Base-by-base conservation (phyloP, 2,113 vertebrate genomes). In the Pluvianellus socialis region DNA sequence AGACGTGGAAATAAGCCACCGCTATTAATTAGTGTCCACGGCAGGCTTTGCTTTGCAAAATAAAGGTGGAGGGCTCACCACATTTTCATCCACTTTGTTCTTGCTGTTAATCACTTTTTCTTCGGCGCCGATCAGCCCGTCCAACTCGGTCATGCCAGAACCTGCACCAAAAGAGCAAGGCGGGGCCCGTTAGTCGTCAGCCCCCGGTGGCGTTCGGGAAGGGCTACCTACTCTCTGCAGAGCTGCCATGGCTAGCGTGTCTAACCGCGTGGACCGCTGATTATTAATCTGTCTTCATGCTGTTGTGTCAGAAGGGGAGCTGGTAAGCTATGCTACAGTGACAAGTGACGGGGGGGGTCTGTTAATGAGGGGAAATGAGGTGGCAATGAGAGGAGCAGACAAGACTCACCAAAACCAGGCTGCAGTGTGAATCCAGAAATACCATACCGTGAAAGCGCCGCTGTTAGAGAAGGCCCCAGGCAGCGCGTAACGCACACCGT, bases 71-170 rank as follows among this genome's bases (percentile, higher is more conserved):
- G 11, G 42, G 86, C 99, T 99, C 98, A 99, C 99, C 99, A 99
- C 98, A 42, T 99, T 99, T 83, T 99, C 97, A 88, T 98, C 98
- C 93, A 99, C 98, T 97, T 99, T 99, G 90, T 98, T 98, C 98
- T 99, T 99, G 98, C 98, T 99, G 98, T 99, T 99, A 95, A 99
- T 99, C 93, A 99, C 98, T 95, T 99, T 99, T 93, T 99, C 99
- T 93, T 99, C 99, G 0, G 99, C 98, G 0, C 99, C 99, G 1
- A 99, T 99, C 96, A 99, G 98, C 33, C 99, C 98, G 0, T 99
- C 99, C 86, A 99, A 96, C 83, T 99, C 98, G 2, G 98, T 98
- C 97, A 99, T 98, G 71, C 98, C 99, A 45, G 99, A 99, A 62
- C 99, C 99, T 99, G 98, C 79, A 87, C 12, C 94, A 66, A 96